Conservation (phyloP, 2,113 vertebrate species). For the Triplophysa siluroides region DNA sequence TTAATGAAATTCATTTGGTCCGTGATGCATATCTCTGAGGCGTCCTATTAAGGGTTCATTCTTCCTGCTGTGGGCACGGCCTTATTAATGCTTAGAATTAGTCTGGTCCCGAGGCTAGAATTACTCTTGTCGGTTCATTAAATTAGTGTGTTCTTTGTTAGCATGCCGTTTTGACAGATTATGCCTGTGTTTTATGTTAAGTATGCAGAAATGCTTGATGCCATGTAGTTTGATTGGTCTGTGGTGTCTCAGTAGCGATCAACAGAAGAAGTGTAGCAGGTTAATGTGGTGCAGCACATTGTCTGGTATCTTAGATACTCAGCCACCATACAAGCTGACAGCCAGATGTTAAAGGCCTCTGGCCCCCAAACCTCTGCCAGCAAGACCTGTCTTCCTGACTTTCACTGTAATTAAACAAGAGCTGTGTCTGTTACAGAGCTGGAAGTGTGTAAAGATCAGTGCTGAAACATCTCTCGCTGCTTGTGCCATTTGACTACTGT, state of each 20-base stretch:
- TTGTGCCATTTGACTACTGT: too few relatives aligned
- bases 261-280: not conserved
- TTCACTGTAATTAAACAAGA: constrained; percentile 62
- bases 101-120: constrained; percentile 25
- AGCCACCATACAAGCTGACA: constrained; percentile 59
- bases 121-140: constrained; percentile 18
- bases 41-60: constrained; percentile 31
- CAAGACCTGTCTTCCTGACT: constrained; percentile 53
- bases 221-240: not conserved
- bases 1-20: constrained; percentile 42
- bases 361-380: constrained; percentile 52
- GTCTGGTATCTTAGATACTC: not conserved
- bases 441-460: not conserved
- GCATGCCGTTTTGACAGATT: constrained; percentile 19
- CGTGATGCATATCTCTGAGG: constrained; percentile 38
- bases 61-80: constrained; percentile 21
- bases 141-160: constrained; percentile 35
- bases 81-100: constrained; percentile 37
- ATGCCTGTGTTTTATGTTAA: constrained; percentile 3
- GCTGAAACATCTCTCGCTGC: too few relatives aligned
- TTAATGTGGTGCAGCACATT: not conserved
- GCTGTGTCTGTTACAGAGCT: not conserved
- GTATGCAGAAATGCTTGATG: not conserved
- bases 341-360: constrained; percentile 60
- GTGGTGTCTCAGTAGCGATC: not conserved